phyloP scores from a whole-genome alignment of 2,888 invertebrate genomes.

The Torymus aiolomorphi region DNA sequence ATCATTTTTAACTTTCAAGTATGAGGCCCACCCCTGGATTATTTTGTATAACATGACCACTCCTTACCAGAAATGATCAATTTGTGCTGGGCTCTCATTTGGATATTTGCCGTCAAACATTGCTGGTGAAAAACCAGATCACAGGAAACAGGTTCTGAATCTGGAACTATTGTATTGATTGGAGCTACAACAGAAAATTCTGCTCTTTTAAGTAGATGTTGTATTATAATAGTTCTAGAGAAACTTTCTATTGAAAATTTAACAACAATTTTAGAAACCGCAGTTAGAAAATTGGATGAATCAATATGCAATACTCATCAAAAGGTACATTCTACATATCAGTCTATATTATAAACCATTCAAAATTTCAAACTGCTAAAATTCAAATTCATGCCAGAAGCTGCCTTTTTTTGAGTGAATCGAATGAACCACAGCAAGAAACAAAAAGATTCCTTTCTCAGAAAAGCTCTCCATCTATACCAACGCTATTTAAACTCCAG shows the following conservation, averaged over 20 bases:
- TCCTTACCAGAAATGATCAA: too few relatives aligned
- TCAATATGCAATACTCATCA: neutral
- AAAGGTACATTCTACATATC: too few relatives aligned
- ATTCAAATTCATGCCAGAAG: conserved; percentile 84
- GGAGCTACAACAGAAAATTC: conserved; percentile 92
- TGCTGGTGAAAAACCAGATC: too few relatives aligned
- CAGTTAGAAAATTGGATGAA: conserved; percentile 76
- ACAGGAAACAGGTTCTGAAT: too few relatives aligned
- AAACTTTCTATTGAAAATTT: conserved; percentile 82
- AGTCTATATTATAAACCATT: too few relatives aligned
- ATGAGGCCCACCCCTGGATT: too few relatives aligned
- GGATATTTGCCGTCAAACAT: too few relatives aligned
- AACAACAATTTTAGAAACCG: conserved; percentile 80
- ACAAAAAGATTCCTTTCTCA: conserved; percentile 42
- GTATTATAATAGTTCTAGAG: conserved; percentile 85
- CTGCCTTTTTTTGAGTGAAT: conserved; percentile 82
- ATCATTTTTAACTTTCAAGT: too few relatives aligned
- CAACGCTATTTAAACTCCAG: too few relatives aligned
- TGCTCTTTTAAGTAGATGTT: conserved; percentile 86
- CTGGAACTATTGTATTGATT: conserved; percentile 85
- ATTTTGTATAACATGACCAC: too few relatives aligned
- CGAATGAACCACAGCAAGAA: conserved; percentile 45
- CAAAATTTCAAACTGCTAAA: too few relatives aligned
- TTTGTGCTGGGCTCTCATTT: too few relatives aligned
- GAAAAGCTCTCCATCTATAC: conserved; percentile 37